These are phyloP conservation scores for Odontesthes bonariensis DNA, from an alignment of 2,113 vertebrate genomes.

Conservation along the genomic window DNA sequence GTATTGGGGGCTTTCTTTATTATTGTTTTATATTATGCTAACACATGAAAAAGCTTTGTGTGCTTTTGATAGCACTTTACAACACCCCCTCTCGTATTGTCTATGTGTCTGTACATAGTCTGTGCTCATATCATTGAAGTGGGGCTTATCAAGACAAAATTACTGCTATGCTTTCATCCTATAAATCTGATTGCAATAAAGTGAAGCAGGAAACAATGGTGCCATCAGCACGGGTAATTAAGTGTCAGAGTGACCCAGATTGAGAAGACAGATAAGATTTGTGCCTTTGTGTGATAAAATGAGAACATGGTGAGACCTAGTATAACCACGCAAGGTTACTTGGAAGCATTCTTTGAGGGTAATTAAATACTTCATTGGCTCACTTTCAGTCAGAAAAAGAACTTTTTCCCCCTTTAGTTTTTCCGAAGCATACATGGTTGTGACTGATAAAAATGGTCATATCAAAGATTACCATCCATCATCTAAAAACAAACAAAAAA, in stretches of 20 bases:
- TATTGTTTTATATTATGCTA: too few species aligned
- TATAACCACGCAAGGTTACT: neutral
- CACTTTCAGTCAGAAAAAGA: rapidly evolving
- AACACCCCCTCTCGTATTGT: too few species aligned
- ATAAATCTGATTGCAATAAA: too few species aligned
- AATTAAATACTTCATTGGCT: too few species aligned
- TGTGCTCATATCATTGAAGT: too few species aligned
- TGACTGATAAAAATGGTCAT: neutral
- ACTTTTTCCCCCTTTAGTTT: neutral
- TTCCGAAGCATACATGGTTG: neutral
- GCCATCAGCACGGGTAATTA: neutral
- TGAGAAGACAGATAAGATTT: neutral
- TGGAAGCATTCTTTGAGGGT: neutral
- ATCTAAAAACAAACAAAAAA: neutral
- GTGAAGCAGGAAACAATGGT: neutral
- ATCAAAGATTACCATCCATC: neutral
- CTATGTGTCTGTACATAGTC: too few species aligned
- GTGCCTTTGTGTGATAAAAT: neutral
- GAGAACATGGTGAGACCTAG: neutral
- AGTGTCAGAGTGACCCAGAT: neutral
- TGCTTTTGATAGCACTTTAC: too few species aligned
- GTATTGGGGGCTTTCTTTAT: too few species aligned
- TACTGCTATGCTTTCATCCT: neutral
- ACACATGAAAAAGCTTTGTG: too few species aligned
- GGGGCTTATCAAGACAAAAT: too few species aligned